Conservation (phyloP, 2,113 vertebrate genomes). For the Ascaphus truei region DNA sequence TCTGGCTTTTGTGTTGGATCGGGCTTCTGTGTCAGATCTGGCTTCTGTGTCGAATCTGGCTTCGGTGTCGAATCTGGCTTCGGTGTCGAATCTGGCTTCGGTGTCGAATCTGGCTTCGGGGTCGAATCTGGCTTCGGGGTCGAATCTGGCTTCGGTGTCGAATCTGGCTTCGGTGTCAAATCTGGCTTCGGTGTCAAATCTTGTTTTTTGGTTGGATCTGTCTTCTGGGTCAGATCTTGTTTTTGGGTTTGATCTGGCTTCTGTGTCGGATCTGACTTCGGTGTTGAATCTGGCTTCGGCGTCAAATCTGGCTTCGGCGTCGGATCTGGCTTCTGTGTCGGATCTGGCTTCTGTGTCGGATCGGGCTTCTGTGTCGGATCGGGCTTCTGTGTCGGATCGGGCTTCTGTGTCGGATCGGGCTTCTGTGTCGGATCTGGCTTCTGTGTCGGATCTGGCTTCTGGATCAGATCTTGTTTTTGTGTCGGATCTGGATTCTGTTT, state of each 20-base stretch:
- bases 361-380: neutral
- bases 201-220: neutral
- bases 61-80: no score
- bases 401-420: neutral
- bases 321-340: neutral
- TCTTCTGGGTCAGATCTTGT: neutral
- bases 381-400: neutral
- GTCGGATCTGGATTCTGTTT: neutral
- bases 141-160: no score
- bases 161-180: neutral
- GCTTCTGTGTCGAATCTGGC: no score
- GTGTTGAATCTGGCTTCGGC: neutral
- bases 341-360: neutral
- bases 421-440: neutral
- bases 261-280: neutral
- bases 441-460: neutral
- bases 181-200: neutral
- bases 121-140: no score
- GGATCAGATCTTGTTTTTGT: neutral
- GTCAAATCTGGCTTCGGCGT: neutral
- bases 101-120: no score
- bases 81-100: no score
- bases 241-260: neutral
- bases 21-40: no score
- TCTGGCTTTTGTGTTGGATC: no score